These are phyloP conservation scores for Podarcis raffonei DNA, from an alignment of 2,113 vertebrate species.

Conservation along the genomic window DNA sequence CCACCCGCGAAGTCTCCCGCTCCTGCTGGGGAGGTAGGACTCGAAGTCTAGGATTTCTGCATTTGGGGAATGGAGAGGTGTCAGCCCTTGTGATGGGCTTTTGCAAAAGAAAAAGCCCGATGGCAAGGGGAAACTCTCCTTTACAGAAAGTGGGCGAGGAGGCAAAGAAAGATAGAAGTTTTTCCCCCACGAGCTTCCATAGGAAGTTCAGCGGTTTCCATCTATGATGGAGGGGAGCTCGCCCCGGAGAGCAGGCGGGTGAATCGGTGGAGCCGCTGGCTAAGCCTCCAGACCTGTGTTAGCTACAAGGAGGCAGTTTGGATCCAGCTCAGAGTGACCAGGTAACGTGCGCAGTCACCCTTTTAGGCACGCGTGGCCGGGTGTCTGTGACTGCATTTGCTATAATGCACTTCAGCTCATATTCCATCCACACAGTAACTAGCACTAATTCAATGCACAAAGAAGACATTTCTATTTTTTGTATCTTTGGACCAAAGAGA, in stretches of 20 bases:
- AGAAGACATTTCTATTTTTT: neutral
- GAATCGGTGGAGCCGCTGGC: neutral
- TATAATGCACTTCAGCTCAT: neutral
- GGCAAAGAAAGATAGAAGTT: neutral
- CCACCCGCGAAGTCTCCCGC: too few relatives aligned
- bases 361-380: neutral
- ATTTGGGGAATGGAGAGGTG: neutral
- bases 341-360: neutral
- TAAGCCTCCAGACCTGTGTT: too few relatives aligned
- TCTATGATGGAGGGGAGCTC: neutral
- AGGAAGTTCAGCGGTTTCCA: neutral
- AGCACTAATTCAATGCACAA: neutral
- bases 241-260: neutral
- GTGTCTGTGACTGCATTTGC: neutral
- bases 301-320: neutral
- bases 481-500: too few relatives aligned
- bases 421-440: neutral
- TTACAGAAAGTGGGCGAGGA: neutral
- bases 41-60: neutral
- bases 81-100: neutral
- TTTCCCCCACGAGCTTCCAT: neutral
- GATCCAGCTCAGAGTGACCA: neutral
- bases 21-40: neutral
- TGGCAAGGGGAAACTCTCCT: neutral
- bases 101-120: neutral